Base-by-base conservation (phyloP, 2,797 vertebrate genomes). In the Hemibagrus guttatus region DNA sequence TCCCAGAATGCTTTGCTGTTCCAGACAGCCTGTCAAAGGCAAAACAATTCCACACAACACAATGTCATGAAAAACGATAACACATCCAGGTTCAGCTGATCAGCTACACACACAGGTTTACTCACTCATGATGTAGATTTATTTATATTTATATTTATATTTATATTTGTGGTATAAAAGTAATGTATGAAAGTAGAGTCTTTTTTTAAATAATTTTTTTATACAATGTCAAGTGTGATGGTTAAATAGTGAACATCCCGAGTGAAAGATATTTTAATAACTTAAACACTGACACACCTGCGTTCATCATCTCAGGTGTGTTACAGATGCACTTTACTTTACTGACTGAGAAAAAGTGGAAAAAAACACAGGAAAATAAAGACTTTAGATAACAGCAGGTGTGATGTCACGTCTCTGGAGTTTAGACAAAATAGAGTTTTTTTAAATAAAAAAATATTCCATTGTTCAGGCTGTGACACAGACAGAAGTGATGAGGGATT, bases 1-100 rank as follows among this genome's bases (percentile, higher is more conserved):
- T 61, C 56, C 76, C 87, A 90, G 82, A 85, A 88, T 85, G n/a
- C 35, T 85, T 66, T 59, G 93, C 94, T 95, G 95, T 96, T 83
- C 94, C 95, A 95, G 95, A 95, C 95, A 95, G 95, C 94, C 84
- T 85, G 87, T 79, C 71, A 85, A 78, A 7, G 56, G 69, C 76
- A 35, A 87, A 58, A 80, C 72, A 28, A 59, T 4, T 74, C 2
- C 83, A 74, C 69, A 42, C 56, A 6, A 54, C 76, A 79, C 35
- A 19, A 1, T 49, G 9, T 39, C 52, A 78, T 6, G 19, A 35
- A 16, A 42, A 2, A 14, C 31, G 1, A 26, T 39, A 26, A 76
- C n/a, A 28, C 8, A 1, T 13, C 28, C 39, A 19, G 2, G 13
- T 74, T 21, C 2, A 14, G 26, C 6, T 14, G 4, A 39, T 68